phyloP scores from a whole-genome alignment of 1,140 invertebrate species.

The Globodera rostochiensis region DNA sequence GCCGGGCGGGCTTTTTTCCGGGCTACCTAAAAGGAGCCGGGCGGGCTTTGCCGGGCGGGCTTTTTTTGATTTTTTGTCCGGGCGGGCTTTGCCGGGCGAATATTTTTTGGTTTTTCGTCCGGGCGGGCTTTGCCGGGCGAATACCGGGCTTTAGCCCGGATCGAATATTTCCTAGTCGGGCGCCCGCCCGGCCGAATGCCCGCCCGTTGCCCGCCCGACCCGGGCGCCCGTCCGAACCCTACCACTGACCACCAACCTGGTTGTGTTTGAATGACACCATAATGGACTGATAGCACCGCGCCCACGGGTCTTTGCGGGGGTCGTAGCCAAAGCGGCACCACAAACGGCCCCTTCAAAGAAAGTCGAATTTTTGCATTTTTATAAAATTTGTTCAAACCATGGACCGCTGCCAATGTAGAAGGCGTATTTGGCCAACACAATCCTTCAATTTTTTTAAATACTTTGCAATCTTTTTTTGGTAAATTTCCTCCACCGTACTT shows the following conservation, averaged over 20 bases:
- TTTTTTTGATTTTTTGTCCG: too few species aligned
- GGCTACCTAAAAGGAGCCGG: too few species aligned
- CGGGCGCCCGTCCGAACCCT: too few species aligned
- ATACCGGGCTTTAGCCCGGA: too few species aligned
- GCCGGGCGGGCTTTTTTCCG: too few species aligned
- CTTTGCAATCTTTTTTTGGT: neutral
- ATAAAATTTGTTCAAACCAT: slow-evolving; percentile 33
- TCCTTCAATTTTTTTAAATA: slow-evolving; percentile 42
- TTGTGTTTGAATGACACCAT: slow-evolving; percentile 59
- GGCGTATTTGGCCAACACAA: slow-evolving; percentile 61
- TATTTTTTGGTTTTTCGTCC: too few species aligned
- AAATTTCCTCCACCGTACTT: slow-evolving; percentile 45
- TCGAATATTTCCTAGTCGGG: too few species aligned
- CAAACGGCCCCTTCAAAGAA: slow-evolving; percentile 49
- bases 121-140: too few species aligned
- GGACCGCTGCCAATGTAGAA: slow-evolving; percentile 64
- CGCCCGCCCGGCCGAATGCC: too few species aligned
- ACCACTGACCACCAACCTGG: slow-evolving; percentile 11
- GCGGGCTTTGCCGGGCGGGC: too few species aligned
- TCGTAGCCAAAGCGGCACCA: slow-evolving; percentile 66
- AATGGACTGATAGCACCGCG: slow-evolving; percentile 60
- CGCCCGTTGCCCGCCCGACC: too few species aligned
- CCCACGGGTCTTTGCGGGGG: slow-evolving; percentile 53
- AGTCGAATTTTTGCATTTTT: slow-evolving; percentile 4
- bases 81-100: too few species aligned